Base-by-base conservation (phyloP, 1,140 invertebrate species). In the Melitaea cinxia region DNA sequence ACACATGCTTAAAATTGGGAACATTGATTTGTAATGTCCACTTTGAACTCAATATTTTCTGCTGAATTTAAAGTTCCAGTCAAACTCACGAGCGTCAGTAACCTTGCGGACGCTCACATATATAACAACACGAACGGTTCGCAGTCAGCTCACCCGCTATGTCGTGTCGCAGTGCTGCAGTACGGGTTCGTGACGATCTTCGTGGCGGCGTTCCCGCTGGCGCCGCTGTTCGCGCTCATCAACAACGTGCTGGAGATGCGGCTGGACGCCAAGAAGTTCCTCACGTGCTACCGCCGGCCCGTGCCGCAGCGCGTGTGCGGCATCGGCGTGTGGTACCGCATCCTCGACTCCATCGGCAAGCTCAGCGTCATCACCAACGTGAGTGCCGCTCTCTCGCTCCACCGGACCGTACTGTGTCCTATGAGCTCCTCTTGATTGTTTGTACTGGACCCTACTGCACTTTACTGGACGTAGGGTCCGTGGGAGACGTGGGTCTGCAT, bases 361-460 rank as follows among this genome's bases (percentile, higher is more conserved):
- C 89, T 99, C 37, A 96, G 97, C 50, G 96, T 99, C 10, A 95
- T 99, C 15, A 98, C 96, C 42, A 99, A 99, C 92, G 98, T 98
- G 90, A 95, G 94, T 93, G 4, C 7, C 37, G 6, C 24, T 26
- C 2, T 26, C 24, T 26, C 24, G 24, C 24, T 6, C 6, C 12
- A 7, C 30, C 12, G 24, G 2, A 26, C 24, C 24, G 2, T 26
- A 26, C 24, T 2, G 24, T 26, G 24, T 6, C 24, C 24, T 6
- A 26, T n/a, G n/a, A n/a, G n/a, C n/a, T 28, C 3, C 26, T 28
- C 7, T 28, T 28, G 26, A 4, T 9, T 7, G 30, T 33, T 4
- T 7, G 30, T 33, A 4, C 30, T 7, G 30, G 1, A 7, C 7
- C 30, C 30, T 33, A 33, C 30, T 33, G 30, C 12, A 33, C 30